phyloP scores from a whole-genome alignment of 2,888 invertebrate genomes.

The Stegana nigrithorax region DNA sequence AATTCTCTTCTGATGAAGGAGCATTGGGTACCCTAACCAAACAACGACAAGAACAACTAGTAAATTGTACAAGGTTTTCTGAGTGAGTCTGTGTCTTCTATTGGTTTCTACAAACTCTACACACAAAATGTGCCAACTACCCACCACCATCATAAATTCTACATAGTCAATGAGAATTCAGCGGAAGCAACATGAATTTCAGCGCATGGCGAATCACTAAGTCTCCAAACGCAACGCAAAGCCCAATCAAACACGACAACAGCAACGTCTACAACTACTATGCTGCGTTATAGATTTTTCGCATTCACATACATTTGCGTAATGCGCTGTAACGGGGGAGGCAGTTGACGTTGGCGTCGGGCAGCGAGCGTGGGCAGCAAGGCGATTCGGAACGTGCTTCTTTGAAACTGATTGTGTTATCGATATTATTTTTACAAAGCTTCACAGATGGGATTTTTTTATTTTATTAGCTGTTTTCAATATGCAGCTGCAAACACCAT shows the following conservation, averaged over 20 bases:
- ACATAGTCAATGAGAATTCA: conserved; percentile 25
- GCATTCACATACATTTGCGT: too few relatives aligned
- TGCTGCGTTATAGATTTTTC: conserved; percentile 47
- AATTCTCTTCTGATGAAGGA: too few relatives aligned
- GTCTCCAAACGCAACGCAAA: conserved; percentile 39
- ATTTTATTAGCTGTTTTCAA: conserved; percentile 47
- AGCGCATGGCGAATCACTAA: conserved; percentile 15
- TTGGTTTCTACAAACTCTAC: conserved; percentile 4
- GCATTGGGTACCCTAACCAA: too few relatives aligned
- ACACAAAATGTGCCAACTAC: not conserved
- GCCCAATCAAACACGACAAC: conserved; percentile 30
- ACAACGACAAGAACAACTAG: too few relatives aligned
- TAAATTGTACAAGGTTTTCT: conserved; percentile 6
- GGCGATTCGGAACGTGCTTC: conserved; percentile 15
- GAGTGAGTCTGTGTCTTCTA: conserved; percentile 24
- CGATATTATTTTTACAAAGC: not conserved
- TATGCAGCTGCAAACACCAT: conserved; percentile 59
- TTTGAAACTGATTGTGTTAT: conserved; percentile 12
- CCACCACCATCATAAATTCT: conserved; percentile 23
- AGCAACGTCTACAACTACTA: conserved; percentile 40
- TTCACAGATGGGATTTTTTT: conserved; percentile 1
- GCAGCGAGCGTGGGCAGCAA: conserved; percentile 4
- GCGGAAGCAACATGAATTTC: conserved; percentile 8
- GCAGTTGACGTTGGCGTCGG: conserved; percentile 5
- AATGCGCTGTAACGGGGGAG: too few relatives aligned